Percentiles rank a stretch among this genome's conserved stretches.
Conservation (phyloP, 2,797 vertebrate genomes). For the Lithobates pipiens region DNA sequence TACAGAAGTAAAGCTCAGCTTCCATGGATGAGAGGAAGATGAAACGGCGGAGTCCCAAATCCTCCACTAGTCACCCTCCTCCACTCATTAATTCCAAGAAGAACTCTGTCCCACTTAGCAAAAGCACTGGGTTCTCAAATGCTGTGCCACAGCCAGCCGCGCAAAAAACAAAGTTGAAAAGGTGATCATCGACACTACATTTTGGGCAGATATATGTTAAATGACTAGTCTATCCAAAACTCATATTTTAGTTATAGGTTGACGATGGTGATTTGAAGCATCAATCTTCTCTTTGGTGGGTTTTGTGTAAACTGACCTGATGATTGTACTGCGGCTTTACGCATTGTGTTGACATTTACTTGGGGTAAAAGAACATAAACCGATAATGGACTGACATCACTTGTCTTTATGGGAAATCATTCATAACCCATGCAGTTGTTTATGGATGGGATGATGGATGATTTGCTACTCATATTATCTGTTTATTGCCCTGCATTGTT, state of each 20-base stretch:
- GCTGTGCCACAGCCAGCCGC: conserved; percentile 78
- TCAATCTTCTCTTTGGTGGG: no score
- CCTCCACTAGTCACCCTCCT: conserved; percentile 79
- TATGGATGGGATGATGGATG: no score
- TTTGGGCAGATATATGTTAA: neutral
- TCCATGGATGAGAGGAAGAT: conserved; percentile 92
- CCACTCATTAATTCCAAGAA: conserved; percentile 80
- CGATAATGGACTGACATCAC: no score
- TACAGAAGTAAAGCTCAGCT: neutral
- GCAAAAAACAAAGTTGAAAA: conserved; percentile 86
- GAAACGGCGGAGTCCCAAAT: conserved; percentile 90
- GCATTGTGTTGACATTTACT: no score
- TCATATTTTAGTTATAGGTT: neutral
- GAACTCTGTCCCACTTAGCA: conserved; percentile 77
- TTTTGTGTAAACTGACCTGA: no score
- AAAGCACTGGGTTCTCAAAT: conserved; percentile 81
- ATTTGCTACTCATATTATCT: no score
- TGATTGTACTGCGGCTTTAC: no score
- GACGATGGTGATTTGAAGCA: no score
- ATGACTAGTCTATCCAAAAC: neutral
- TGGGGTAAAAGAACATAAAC: no score
- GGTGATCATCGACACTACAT: conserved; percentile 71
- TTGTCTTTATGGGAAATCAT: no score
- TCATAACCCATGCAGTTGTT: no score
- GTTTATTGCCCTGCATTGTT: no score